Evolutionary conservation across 2,888 invertebrate species (phyloP).

Genomic region (Lymantria monacha): DNA sequence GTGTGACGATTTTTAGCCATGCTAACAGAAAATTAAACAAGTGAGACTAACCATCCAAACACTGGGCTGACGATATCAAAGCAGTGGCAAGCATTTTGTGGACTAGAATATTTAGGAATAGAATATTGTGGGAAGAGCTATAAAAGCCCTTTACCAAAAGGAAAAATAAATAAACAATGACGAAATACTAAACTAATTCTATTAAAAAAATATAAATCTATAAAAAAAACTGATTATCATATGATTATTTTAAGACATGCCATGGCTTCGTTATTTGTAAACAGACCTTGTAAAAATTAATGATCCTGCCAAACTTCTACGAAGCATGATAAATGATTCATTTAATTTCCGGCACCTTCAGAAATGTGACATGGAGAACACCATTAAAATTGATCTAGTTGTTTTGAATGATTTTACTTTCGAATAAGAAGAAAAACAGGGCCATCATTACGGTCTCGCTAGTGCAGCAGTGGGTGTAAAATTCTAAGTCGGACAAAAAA

Average conservation of each 20-base stretch:
- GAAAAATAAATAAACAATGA: too few species aligned
- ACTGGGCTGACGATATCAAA: background rate
- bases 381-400: conserved; percentile 26
- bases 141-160: background rate
- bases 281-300: conserved; percentile 8
- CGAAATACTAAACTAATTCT: too few species aligned
- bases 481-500: too few species aligned
- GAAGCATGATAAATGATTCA: conserved; percentile 29
- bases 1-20: too few species aligned
- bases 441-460: too few species aligned
- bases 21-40: background rate
- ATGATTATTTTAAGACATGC: background rate
- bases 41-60: background rate
- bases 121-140: background rate
- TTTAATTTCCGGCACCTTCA: conserved; percentile 30
- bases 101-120: background rate
- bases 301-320: conserved; percentile 3
- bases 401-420: conserved; percentile 12
- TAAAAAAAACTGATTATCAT: too few species aligned
- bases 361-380: conserved; percentile 17
- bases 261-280: background rate
- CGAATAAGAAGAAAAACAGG: conserved; percentile 7
- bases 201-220: too few species aligned
- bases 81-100: background rate
- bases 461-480: too few species aligned